phyloP scores from a whole-genome alignment of 2,113 vertebrate species.

The Nyctibius bracteatus region DNA sequence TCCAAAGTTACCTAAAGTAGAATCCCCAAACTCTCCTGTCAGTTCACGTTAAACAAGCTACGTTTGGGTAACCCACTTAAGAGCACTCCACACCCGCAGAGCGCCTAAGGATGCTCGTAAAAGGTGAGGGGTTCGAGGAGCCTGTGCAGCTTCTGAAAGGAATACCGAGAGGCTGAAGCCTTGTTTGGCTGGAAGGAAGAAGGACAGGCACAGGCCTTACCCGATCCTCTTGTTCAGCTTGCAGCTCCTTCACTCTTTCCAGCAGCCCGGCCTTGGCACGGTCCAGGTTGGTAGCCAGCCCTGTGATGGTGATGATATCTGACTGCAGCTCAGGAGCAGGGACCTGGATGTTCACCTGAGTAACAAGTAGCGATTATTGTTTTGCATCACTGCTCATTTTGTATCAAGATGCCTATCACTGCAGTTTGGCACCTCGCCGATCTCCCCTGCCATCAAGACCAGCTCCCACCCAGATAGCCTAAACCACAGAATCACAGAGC shows the following conservation, averaged over 20 bases:
- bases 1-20: background rate
- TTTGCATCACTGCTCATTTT: background rate
- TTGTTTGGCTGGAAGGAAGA: background rate
- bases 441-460: background rate
- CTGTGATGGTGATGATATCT: slow-evolving; percentile 89
- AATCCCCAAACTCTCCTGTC: background rate
- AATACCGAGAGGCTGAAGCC: background rate
- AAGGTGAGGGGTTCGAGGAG: background rate
- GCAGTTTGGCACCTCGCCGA: accelerated
- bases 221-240: slow-evolving; percentile 94
- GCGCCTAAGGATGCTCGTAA: background rate
- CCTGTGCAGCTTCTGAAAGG: background rate
- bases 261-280: slow-evolving; percentile 90
- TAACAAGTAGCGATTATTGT: accelerated
- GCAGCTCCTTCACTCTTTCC: slow-evolving; percentile 92
- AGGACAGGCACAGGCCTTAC: slow-evolving; percentile 65
- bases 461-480: background rate
- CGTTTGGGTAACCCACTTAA: background rate
- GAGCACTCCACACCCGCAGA: background rate
- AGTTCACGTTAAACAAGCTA: background rate
- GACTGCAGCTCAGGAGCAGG: slow-evolving; percentile 95
- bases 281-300: slow-evolving; percentile 86
- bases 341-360: slow-evolving; percentile 97
- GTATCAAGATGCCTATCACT: background rate
- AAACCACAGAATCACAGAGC: background rate